Percentiles rank a stretch among this genome's conserved stretches.
Conservation (phyloP, 1,140 invertebrate species). For the Drosophila bifasciata region DNA sequence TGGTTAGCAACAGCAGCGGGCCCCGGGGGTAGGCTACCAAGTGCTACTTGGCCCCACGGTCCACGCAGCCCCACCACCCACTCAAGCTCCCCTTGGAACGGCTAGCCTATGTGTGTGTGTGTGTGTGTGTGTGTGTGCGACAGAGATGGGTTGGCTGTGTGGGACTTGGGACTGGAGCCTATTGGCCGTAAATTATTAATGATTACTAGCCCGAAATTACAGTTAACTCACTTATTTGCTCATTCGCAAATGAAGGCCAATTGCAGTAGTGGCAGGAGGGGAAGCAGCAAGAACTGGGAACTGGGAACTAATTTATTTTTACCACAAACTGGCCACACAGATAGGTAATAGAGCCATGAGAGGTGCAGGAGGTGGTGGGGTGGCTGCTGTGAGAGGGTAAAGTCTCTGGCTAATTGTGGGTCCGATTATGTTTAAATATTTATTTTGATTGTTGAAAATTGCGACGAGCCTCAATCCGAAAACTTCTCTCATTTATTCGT, state of each 20-base stretch:
- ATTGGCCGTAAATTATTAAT: conserved; percentile 81
- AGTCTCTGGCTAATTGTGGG: conserved; percentile 64
- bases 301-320: conserved; percentile 60
- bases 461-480: conserved; percentile 52
- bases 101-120: conserved; percentile 9
- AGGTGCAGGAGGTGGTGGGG: neutral
- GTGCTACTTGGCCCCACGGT: conserved; percentile 67
- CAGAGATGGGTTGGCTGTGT: neutral
- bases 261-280: conserved; percentile 40
- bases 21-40: conserved; percentile 31
- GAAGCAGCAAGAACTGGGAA: neutral
- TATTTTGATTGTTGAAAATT: conserved; percentile 73
- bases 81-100: neutral
- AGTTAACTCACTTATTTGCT: conserved; percentile 81
- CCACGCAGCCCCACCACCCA: conserved; percentile 33
- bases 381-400: neutral
- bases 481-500: conserved; percentile 33
- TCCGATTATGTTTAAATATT: conserved; percentile 72
- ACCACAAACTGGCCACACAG: conserved; percentile 46
- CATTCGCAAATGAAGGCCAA: conserved; percentile 82
- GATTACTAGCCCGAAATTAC: conserved; percentile 80
- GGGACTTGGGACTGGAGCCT: conserved; percentile 35
- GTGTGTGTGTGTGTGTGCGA: too few relatives aligned
- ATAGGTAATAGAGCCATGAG: conserved; percentile 8
- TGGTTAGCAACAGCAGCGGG: conserved; percentile 66